phyloP scores from a whole-genome alignment of 2,113 vertebrate genomes.

The Xenus cinereus region DNA sequence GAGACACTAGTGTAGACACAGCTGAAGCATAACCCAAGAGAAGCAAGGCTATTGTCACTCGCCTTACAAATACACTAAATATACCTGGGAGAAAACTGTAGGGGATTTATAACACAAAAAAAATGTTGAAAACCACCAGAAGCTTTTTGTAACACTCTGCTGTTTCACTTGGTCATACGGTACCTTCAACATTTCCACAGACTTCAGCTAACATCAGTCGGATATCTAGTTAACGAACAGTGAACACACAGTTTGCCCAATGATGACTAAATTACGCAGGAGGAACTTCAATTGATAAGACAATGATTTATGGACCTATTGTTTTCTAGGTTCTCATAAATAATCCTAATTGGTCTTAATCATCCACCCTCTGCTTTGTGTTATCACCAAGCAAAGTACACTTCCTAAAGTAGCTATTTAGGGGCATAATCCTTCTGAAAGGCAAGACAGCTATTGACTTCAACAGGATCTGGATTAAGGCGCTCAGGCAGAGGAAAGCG shows the following conservation, averaged over 20 bases:
- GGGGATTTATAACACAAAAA: neutral
- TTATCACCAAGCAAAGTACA: constrained; percentile 43
- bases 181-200: neutral
- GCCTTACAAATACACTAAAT: neutral
- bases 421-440: constrained; percentile 41
- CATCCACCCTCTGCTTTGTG: constrained; percentile 39
- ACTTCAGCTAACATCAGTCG: neutral
- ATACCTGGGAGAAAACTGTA: neutral
- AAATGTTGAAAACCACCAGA: neutral
- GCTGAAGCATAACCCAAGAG: neutral
- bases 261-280: constrained; percentile 26
- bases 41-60: neutral
- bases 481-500: neutral
- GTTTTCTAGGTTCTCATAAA: constrained; percentile 42
- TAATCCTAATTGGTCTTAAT: constrained; percentile 60
- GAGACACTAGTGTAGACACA: neutral
- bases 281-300: constrained; percentile 59
- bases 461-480: neutral
- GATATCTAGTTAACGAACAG: neutral
- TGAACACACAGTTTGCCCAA: neutral
- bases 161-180: neutral
- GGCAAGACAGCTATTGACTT: constrained; percentile 33
- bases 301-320: constrained; percentile 56
- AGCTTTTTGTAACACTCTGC: neutral
- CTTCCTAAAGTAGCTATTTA: constrained; percentile 55